phyloP scores from a whole-genome alignment of 2,888 invertebrate species.

The Oxyteleia sp. region DNA sequence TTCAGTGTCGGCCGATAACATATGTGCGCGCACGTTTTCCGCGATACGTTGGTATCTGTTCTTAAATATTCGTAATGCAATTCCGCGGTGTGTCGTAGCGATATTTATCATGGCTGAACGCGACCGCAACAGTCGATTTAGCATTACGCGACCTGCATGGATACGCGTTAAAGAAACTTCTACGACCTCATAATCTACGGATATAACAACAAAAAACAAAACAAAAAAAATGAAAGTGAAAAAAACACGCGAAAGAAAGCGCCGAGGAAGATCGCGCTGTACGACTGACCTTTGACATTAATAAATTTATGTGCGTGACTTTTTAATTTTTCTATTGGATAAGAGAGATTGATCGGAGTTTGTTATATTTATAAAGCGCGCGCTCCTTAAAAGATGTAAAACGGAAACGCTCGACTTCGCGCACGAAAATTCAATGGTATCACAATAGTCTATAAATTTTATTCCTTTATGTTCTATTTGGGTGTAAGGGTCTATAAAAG shows the following conservation, averaged over 20 bases:
- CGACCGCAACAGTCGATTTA: conserved; percentile 70
- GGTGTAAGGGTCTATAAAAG: conserved; percentile 36
- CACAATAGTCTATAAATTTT: conserved; percentile 28
- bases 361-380: conserved; percentile 2
- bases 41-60: conserved; percentile 36
- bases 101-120: conserved; percentile 61
- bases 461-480: conserved; percentile 18
- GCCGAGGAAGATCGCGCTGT: conserved; percentile 9
- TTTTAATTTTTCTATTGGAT: conserved; percentile 14
- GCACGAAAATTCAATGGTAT: conserved; percentile 1
- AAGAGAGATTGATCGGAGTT: not conserved
- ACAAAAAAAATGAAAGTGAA: conserved; percentile 14
- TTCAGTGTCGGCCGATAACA: conserved; percentile 44
- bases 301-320: conserved; percentile 25
- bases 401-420: not conserved
- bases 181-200: conserved; percentile 57
- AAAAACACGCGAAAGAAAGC: conserved; percentile 17
- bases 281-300: not conserved
- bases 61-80: conserved; percentile 59
- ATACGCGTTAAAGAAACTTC: conserved; percentile 57
- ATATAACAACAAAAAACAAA: conserved; percentile 39
- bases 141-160: conserved; percentile 72
- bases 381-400: conserved; percentile 2
- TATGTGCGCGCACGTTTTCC: conserved; percentile 43
- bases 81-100: conserved; percentile 58